These are phyloP conservation scores for Threskiornis aethiopicus DNA, from an alignment of 2,797 vertebrate species.

Conservation along the genomic window DNA sequence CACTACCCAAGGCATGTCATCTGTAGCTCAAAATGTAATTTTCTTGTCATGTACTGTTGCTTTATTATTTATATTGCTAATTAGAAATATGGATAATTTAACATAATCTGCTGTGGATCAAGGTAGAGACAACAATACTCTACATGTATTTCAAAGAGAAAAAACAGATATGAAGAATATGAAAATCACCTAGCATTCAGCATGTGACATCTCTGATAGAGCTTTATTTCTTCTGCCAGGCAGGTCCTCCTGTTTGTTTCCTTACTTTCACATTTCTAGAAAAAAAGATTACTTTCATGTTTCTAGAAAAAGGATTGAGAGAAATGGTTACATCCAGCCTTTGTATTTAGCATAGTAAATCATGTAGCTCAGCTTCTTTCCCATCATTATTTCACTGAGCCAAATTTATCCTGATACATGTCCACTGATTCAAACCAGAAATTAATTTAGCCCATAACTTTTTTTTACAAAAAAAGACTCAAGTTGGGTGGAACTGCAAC, in stretches of 20 bases:
- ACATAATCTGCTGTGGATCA: constrained; percentile 11
- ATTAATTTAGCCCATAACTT: neutral
- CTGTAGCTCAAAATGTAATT: constrained; percentile 49
- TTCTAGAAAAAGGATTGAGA: neutral
- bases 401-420: neutral
- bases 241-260: neutral
- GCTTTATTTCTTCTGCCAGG: neutral
- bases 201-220: neutral
- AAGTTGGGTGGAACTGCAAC: neutral
- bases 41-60: constrained; percentile 56
- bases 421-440: constrained; percentile 30
- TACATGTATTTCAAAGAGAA: neutral
- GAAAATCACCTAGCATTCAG: neutral
- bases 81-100: constrained; percentile 45
- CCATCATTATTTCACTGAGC: neutral
- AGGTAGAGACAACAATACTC: neutral
- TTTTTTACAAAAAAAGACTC: neutral
- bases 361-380: neutral
- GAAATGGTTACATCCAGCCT: neutral
- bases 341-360: neutral
- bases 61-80: constrained; percentile 61
- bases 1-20: neutral
- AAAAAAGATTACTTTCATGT: neutral
- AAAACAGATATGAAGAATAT: neutral
- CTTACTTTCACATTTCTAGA: neutral